A percentile compares a stretch with the other conserved stretches of the same genome.
Conservation (phyloP, 2,888 invertebrate species). For the Trissolcus brochymenae region DNA sequence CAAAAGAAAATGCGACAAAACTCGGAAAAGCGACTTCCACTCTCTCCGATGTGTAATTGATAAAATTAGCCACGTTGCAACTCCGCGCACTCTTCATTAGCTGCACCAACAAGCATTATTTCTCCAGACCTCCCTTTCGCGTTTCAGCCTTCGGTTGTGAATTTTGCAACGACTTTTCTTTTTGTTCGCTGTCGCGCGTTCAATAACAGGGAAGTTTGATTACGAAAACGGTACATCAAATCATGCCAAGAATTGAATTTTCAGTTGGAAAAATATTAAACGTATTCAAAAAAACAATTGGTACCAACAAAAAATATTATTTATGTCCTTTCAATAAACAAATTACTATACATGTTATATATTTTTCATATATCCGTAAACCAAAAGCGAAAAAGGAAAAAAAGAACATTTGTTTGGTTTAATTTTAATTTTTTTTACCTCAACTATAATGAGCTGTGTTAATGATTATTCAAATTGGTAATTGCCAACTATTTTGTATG, state of each 20-base stretch:
- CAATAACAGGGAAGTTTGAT: conserved; percentile 63
- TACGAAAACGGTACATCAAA: conserved; percentile 37
- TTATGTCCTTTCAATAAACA: no score
- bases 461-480: no score
- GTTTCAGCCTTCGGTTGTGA: conserved; percentile 31
- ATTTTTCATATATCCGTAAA: no score
- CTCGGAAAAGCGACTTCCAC: conserved; percentile 11
- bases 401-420: no score
- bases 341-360: no score
- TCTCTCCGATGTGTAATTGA: no score
- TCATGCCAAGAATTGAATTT: background rate
- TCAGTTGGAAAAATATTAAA: background rate
- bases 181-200: conserved; percentile 57
- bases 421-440: no score
- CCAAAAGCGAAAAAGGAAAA: no score
- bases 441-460: no score
- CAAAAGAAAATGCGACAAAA: conserved; percentile 17
- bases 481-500: background rate
- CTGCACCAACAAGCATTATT: conserved; percentile 36
- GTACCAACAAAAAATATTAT: background rate
- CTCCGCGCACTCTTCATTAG: conserved; percentile 36
- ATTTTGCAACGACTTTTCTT: conserved; percentile 46
- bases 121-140: conserved; percentile 7
- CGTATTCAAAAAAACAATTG: background rate
- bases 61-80: conserved; percentile 1